phyloP scores from a whole-genome alignment of 2,797 vertebrate genomes.

The Gallinago stenura region DNA sequence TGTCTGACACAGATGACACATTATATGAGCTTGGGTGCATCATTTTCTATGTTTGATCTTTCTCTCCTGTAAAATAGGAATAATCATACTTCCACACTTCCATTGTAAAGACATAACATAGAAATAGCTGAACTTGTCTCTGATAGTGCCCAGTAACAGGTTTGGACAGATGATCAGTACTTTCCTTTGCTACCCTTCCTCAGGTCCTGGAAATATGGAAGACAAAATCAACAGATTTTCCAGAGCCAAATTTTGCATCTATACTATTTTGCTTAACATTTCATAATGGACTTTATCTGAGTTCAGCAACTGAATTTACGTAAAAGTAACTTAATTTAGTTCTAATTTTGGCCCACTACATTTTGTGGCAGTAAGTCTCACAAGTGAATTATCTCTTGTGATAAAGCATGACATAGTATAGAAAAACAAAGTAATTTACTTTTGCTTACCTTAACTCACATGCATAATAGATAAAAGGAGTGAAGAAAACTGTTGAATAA shows the following conservation, averaged over 20 bases:
- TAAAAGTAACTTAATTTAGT: rapidly evolving
- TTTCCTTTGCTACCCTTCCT: neutral
- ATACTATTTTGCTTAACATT: neutral
- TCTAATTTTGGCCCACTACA: neutral
- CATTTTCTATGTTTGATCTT: neutral
- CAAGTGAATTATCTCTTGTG: neutral
- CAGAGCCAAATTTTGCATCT: neutral
- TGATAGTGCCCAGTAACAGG: neutral
- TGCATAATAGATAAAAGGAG: neutral
- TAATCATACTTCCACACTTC: neutral
- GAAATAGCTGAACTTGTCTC: neutral
- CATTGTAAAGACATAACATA: neutral
- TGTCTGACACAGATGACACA: neutral
- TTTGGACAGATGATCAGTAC: neutral
- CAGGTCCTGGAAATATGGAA: neutral
- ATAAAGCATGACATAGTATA: neutral
- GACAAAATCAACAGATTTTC: neutral
- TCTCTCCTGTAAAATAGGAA: neutral
- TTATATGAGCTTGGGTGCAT: neutral
- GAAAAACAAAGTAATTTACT: neutral
- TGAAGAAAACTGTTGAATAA: neutral
- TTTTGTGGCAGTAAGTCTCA: neutral
- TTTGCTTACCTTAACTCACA: neutral
- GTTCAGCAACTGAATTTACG: neutral
- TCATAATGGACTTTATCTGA: neutral